Evolutionary conservation across 1,140 invertebrate species (phyloP).

Genomic region (Drosophila watanabei): DNA sequence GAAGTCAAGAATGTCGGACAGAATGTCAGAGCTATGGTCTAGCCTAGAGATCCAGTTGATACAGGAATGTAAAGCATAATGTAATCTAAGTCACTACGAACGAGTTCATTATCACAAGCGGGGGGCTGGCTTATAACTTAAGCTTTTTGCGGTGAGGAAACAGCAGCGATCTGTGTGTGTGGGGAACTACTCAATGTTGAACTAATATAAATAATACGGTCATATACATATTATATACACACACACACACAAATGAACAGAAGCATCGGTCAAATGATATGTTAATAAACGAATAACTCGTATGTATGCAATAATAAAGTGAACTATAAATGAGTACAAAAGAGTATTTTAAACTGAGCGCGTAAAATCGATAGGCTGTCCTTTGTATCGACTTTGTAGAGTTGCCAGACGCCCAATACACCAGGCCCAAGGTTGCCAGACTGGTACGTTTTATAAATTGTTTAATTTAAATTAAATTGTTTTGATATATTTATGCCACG

Average conservation of each 20-base stretch:
- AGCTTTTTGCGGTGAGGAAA: slow-evolving; percentile 20
- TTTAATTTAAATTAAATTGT: background rate
- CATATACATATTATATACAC: slow-evolving; percentile 54
- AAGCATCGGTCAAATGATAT: slow-evolving; percentile 47
- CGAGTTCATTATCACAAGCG: slow-evolving; percentile 36
- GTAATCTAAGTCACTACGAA: slow-evolving; percentile 42
- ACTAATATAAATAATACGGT: slow-evolving; percentile 52
- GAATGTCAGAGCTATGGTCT: slow-evolving; percentile 13
- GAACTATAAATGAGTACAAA: slow-evolving; percentile 45
- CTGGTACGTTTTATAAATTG: accelerated
- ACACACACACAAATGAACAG: slow-evolving; percentile 9
- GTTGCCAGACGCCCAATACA: background rate
- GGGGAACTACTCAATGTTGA: slow-evolving; percentile 46
- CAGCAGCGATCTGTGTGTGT: slow-evolving; percentile 16
- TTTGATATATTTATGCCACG: background rate
- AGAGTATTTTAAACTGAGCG: background rate
- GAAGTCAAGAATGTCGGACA: slow-evolving; percentile 33
- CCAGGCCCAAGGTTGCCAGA: background rate
- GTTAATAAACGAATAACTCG: slow-evolving; percentile 56
- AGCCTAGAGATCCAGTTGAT: slow-evolving; percentile 39
- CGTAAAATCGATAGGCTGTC: background rate
- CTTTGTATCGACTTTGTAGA: background rate
- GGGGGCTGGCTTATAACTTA: slow-evolving; percentile 11
- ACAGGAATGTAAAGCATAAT: slow-evolving; percentile 54
- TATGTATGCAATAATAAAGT: slow-evolving; percentile 53